Evolutionary conservation across 1,140 invertebrate species (phyloP), one percentile per base, ranked within the genome.

Genomic region (Meloidogyne exigua): DNA sequence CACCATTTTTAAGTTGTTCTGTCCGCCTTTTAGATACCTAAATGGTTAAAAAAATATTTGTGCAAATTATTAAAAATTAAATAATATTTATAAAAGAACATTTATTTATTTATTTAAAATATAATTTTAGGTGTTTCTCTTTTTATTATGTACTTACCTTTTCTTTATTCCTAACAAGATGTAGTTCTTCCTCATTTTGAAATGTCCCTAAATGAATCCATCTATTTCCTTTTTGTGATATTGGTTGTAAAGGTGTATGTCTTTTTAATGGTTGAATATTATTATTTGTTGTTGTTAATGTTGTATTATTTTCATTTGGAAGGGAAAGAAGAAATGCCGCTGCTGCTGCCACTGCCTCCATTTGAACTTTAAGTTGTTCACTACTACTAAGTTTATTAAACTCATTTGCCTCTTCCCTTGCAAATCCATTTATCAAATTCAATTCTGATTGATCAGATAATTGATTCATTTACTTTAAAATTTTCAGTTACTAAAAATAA

Each of bases 201-300:
- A 73, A 73, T 13, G 72, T 73, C 32, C 72, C 72, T 42, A 73
- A 64, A 64, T 73, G 72, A 25, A 73, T 23, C 72, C 72, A 73
- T 12, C 39, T 28, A 65, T 73, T 73, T 2, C 72, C 72, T 23
- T 65, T 71, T n/a, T 44, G 69, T 18, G 39, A 49, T 26, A 42
- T 44, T 62, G 69, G 23, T n/a, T 64, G 68, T 39, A 69, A 49
- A 49, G 68, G 68, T 21, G 21, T 12, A 49, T 39, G 69, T 12
- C 39, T 44, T 23, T 9, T 5, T 15, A 64, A 15, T 42, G 36
- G 5, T 63, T 71, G 1, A 26, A 9, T 23, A 71, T 39, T 39
- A 26, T n/a, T n/a, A 32, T 42, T 18, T 71, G 12, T 32, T 26
- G 15, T 25, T 44, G n/a, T 36, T 63, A 26, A 63, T 32, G 36